Conservation (phyloP, 2,113 vertebrate genomes). For the Columbina picui region DNA sequence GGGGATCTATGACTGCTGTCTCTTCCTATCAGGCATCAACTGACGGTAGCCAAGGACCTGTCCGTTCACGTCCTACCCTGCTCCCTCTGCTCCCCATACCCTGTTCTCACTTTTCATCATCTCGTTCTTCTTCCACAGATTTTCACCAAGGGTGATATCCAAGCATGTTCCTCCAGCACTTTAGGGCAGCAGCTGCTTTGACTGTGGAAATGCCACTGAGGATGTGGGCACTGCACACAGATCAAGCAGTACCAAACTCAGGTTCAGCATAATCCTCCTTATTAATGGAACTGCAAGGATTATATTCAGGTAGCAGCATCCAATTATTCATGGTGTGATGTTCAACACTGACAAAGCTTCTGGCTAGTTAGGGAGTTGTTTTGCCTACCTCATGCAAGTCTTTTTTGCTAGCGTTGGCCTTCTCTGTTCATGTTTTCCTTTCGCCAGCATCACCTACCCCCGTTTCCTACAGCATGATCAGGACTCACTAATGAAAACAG, state of each 20-base stretch:
- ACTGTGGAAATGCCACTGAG: neutral
- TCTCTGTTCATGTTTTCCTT: neutral
- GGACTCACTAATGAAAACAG: neutral
- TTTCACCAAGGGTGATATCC: neutral
- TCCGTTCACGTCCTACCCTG: neutral
- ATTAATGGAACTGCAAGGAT: neutral
- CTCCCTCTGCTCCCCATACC: neutral
- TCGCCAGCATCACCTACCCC: neutral
- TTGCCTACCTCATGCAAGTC: neutral
- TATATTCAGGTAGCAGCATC: neutral
- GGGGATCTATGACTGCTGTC: neutral
- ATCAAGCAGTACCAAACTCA: neutral
- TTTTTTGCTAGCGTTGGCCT: neutral
- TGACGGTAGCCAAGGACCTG: neutral
- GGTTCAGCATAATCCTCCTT: neutral
- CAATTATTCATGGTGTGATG: neutral
- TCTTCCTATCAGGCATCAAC: neutral
- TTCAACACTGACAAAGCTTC: neutral
- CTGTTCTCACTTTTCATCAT: neutral
- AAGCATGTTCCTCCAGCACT: neutral
- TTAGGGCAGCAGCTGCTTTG: neutral
- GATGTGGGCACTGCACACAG: neutral
- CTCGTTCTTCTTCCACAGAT: neutral
- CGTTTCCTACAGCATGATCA: neutral
- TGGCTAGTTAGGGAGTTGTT: neutral